Evolutionary conservation across 2,113 vertebrate species (phyloP).

Genomic region (Lycaon pictus): DNA sequence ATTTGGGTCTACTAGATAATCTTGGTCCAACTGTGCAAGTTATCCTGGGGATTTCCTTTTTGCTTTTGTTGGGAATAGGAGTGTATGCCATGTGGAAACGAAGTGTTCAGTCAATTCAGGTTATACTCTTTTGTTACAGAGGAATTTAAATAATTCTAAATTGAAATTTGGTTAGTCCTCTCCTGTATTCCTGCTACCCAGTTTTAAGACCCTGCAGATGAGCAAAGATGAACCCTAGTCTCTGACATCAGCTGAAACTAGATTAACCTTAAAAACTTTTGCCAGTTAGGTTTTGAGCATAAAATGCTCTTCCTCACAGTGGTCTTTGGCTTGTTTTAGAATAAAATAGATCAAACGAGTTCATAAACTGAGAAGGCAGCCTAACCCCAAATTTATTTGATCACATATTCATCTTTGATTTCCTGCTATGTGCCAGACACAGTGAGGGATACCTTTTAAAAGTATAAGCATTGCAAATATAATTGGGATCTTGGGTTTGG

Average conservation of each 20-base stretch:
- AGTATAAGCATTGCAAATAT: background rate
- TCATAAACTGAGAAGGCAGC: conserved; percentile 7
- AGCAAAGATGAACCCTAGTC: background rate
- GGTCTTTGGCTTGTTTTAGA: background rate
- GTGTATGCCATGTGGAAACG: conserved; percentile 78
- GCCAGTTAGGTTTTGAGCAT: background rate
- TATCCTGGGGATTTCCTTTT: conserved; percentile 72
- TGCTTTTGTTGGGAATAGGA: conserved; percentile 71
- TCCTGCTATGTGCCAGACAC: background rate
- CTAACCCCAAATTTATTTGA: background rate
- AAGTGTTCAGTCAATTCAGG: conserved; percentile 81
- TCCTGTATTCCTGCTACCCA: background rate
- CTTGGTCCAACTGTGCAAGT: conserved; percentile 63
- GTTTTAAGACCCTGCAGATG: conserved; percentile 32
- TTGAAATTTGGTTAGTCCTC: conserved; percentile 26
- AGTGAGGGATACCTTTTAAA: background rate
- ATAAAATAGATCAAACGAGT: conserved; percentile 16
- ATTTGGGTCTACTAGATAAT: conserved; percentile 56
- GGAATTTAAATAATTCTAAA: conserved; percentile 60
- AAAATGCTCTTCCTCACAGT: conserved; percentile 40
- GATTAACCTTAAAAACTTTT: conserved; percentile 29
- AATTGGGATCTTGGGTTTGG: background rate
- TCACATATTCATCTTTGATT: conserved; percentile 17
- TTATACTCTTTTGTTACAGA: conserved; percentile 74
- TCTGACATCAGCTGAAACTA: conserved; percentile 41